Conservation (phyloP, 2,888 invertebrate species). For the Amblyteles armatorius region DNA sequence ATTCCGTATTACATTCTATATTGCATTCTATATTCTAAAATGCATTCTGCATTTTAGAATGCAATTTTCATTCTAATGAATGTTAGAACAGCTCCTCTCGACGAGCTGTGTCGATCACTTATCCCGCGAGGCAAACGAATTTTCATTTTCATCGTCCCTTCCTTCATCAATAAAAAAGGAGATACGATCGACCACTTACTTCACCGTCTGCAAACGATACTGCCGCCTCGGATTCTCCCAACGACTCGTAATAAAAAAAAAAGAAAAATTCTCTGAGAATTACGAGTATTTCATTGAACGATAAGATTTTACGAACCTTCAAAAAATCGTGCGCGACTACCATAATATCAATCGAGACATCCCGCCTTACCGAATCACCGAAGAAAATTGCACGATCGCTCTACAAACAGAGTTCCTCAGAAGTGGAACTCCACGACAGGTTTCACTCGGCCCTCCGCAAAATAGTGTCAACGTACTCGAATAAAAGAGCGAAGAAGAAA, state of each 20-base stretch:
- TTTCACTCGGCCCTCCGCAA: constrained; percentile 68
- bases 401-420: constrained; percentile 65
- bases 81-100: constrained; percentile 51
- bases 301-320: constrained; percentile 74
- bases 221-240: not conserved
- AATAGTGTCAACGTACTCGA: constrained; percentile 48
- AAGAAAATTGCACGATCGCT: constrained; percentile 80
- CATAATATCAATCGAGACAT: constrained; percentile 68
- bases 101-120: constrained; percentile 57
- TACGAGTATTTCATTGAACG: constrained; percentile 45
- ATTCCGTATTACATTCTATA: no score
- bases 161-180: not conserved
- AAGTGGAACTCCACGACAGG: constrained; percentile 72
- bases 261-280: constrained; percentile 15
- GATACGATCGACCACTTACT: constrained; percentile 24
- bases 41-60: no score
- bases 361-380: constrained; percentile 66
- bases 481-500: constrained; percentile 33
- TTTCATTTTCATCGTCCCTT: constrained; percentile 11
- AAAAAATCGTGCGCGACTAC: constrained; percentile 65
- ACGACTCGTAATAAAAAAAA: constrained; percentile 24
- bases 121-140: not conserved
- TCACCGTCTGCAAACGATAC: not conserved
- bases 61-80: constrained; percentile 47
- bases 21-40: no score